Evolutionary conservation across 2,113 vertebrate species (phyloP).

Genomic region (Cyphomyrus plagiostoma): DNA sequence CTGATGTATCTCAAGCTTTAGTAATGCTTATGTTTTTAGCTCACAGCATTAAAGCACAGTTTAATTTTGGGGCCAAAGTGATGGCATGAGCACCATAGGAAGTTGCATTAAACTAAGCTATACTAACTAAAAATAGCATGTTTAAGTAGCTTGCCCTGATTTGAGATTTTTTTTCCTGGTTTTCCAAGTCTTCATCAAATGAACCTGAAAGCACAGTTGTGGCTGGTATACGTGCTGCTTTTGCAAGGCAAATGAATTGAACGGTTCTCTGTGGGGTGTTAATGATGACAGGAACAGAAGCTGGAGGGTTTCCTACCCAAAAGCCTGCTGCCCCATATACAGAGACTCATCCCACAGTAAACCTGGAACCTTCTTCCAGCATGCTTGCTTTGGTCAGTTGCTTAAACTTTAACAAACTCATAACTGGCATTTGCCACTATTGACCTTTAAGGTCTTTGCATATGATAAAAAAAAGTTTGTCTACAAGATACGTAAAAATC

Average conservation of each 20-base stretch:
- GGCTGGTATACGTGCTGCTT: background rate
- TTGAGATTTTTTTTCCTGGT: background rate
- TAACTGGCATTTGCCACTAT: background rate
- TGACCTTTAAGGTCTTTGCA: background rate
- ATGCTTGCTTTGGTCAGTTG: background rate
- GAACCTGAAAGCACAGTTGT: background rate
- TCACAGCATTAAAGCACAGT: background rate
- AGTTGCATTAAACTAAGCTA: background rate
- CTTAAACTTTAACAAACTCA: background rate
- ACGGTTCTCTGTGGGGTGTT: background rate
- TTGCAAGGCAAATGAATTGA: background rate
- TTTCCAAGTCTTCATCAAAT: background rate
- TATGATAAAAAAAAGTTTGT: background rate
- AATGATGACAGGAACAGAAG: background rate
- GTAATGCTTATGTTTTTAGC: conserved; percentile 6
- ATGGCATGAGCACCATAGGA: background rate
- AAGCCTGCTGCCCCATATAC: background rate
- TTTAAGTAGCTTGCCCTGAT: conserved; percentile 16
- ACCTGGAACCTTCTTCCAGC: background rate
- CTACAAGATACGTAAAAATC: background rate
- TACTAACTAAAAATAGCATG: background rate
- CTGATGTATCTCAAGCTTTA: background rate
- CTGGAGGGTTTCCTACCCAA: conserved; percentile 7
- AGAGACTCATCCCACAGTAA: background rate
- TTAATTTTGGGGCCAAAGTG: background rate